phyloP scores from a whole-genome alignment of 2,113 vertebrate genomes.

The Carassius auratus region DNA sequence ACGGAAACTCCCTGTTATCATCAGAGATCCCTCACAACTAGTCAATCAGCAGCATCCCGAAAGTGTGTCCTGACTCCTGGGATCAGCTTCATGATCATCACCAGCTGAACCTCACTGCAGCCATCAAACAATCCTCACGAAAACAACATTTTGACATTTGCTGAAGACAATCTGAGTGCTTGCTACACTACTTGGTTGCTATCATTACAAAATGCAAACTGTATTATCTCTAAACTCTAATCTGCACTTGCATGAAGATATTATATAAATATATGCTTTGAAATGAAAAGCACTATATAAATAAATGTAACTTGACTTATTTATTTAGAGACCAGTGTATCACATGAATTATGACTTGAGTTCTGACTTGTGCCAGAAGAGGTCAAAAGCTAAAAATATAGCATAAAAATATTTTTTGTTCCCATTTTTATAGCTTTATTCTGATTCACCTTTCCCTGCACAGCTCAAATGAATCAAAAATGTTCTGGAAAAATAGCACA shows the following conservation, averaged over 20 bases:
- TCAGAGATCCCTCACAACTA: not conserved
- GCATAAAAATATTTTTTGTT: not conserved
- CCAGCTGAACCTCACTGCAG: not conserved
- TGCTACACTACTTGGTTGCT: too few relatives aligned
- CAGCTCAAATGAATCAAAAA: not conserved
- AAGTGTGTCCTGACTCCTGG: not conserved
- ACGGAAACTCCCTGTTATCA: not conserved
- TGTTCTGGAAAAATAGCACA: not conserved
- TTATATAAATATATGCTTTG: too few relatives aligned
- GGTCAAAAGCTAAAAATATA: not conserved
- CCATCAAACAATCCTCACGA: not conserved
- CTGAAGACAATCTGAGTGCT: not conserved
- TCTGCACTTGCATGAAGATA: too few relatives aligned
- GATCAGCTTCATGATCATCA: not conserved
- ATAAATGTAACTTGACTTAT: not conserved
- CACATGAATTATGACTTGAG: not conserved
- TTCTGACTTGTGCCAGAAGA: not conserved
- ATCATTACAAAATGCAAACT: too few relatives aligned
- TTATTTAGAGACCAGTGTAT: too few relatives aligned
- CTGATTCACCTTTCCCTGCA: not conserved
- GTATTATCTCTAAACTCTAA: too few relatives aligned
- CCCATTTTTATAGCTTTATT: not conserved
- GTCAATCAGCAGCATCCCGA: not conserved
- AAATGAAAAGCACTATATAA: not conserved
- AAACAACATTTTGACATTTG: not conserved